Conservation (phyloP, 2,797 vertebrate genomes). For the Crenichthys baileyi region DNA sequence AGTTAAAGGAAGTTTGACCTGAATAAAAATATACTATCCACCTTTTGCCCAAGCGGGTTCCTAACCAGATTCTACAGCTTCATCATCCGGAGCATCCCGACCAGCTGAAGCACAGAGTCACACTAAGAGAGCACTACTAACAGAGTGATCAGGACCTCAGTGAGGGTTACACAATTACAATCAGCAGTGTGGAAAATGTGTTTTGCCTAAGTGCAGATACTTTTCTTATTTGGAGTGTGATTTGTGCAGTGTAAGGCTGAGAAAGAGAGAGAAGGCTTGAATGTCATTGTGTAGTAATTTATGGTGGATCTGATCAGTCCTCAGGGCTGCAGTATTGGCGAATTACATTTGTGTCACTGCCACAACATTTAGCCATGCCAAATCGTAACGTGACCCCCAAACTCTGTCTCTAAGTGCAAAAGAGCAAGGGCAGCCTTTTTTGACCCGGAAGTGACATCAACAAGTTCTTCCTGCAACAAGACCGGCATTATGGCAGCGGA, state of each 20-base stretch:
- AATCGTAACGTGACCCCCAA: neutral
- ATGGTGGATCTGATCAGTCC: neutral
- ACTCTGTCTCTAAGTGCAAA: neutral
- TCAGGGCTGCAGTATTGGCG: neutral
- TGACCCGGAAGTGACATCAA: constrained; percentile 76
- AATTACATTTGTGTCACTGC: neutral
- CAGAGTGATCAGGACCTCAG: neutral
- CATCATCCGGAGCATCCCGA: neutral
- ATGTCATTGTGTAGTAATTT: neutral
- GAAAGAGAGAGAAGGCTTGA: neutral
- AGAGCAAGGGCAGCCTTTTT: neutral
- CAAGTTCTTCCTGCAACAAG: constrained; percentile 83
- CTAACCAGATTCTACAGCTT: neutral
- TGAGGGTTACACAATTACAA: neutral
- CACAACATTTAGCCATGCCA: neutral
- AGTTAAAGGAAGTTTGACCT: neutral
- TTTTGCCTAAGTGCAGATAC: neutral
- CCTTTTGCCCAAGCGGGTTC: neutral
- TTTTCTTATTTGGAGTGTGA: neutral
- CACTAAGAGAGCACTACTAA: neutral
- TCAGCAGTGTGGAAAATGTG: neutral
- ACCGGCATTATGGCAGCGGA: constrained; percentile 96
- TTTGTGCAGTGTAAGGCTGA: neutral
- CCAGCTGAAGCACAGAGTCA: neutral
- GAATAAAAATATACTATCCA: neutral